Conservation (phyloP, 23 tunicate species). For the Clavelina lepadiformis region DNA sequence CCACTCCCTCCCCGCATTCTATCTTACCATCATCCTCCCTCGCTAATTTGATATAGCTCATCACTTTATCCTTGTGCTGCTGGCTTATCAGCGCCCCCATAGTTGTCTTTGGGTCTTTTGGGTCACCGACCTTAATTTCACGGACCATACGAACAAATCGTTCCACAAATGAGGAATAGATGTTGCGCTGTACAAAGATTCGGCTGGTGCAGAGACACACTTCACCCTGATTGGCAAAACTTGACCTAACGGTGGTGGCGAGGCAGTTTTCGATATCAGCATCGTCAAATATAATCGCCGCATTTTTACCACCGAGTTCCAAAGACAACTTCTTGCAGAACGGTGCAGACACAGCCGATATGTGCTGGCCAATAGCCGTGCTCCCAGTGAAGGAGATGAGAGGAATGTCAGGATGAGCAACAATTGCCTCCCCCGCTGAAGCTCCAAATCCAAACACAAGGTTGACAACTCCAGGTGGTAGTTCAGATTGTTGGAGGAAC, state of each 20-base stretch:
- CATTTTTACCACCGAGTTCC: conserved; percentile 94
- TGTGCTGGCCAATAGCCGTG: conserved; percentile 65
- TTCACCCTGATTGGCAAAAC: conserved; percentile 96
- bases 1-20: conserved; percentile 56
- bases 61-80: conserved; percentile 77
- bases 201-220: conserved; percentile 88
- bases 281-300: conserved; percentile 75
- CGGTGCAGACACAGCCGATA: conserved; percentile 53
- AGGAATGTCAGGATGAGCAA: conserved; percentile 64
- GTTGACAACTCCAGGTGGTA: conserved; percentile 89
- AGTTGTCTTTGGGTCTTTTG: conserved; percentile 24
- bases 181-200: conserved; percentile 49
- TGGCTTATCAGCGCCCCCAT: conserved; percentile 74
- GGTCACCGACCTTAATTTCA: conserved; percentile 56
- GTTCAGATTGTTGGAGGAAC: conserved; percentile 40
- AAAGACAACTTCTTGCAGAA: conserved; percentile 59
- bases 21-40: conserved; percentile 31
- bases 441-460: conserved; percentile 78
- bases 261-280: conserved; percentile 49
- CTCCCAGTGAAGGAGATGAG: conserved; percentile 88
- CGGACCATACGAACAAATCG: conserved; percentile 25
- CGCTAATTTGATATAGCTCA: conserved; percentile 48
- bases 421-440: conserved; percentile 69
- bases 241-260: conserved; percentile 28
- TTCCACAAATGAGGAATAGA: conserved; percentile 52